phyloP scores from a whole-genome alignment of 2,888 invertebrate genomes.

The Hirtodrosophila cameraria region DNA sequence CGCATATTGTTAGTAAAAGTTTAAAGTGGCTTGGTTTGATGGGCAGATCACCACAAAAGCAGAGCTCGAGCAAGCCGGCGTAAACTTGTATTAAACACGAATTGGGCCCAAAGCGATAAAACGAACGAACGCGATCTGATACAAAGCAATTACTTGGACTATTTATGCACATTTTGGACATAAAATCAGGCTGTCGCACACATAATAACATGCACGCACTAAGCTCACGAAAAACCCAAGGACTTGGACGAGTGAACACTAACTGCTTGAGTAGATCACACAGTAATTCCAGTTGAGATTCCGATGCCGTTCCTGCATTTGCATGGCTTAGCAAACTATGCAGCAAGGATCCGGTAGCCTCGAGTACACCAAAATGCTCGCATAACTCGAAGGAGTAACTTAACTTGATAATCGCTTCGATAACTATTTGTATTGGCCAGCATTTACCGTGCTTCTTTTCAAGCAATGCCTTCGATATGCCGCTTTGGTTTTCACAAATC shows the following conservation, averaged over 20 bases:
- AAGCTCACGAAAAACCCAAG: slow-evolving; percentile 77
- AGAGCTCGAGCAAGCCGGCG: slow-evolving; percentile 76
- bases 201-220: slow-evolving; percentile 66
- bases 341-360: slow-evolving; percentile 70
- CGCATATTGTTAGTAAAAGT: slow-evolving; percentile 70
- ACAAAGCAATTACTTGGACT: slow-evolving; percentile 63
- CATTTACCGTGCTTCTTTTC: slow-evolving; percentile 67
- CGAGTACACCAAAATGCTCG: slow-evolving; percentile 79
- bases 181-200: slow-evolving; percentile 37
- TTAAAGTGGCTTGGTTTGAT: slow-evolving; percentile 66
- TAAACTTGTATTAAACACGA: slow-evolving; percentile 82
- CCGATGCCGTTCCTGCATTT: not conserved
- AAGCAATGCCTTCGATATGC: slow-evolving; percentile 57
- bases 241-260: slow-evolving; percentile 78
- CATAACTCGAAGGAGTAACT: slow-evolving; percentile 79
- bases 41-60: slow-evolving; percentile 68
- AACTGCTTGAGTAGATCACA: slow-evolving; percentile 77
- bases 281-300: slow-evolving; percentile 51
- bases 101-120: slow-evolving; percentile 76
- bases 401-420: slow-evolving; percentile 73
- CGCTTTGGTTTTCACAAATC: slow-evolving; percentile 62
- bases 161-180: slow-evolving; percentile 67
- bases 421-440: slow-evolving; percentile 72
- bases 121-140: slow-evolving; percentile 73
- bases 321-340: slow-evolving; percentile 53